Base-by-base conservation (phyloP, 30 jellyfish, hydroid and myxozoan genomes). In the Hydractinia echinata region DNA sequence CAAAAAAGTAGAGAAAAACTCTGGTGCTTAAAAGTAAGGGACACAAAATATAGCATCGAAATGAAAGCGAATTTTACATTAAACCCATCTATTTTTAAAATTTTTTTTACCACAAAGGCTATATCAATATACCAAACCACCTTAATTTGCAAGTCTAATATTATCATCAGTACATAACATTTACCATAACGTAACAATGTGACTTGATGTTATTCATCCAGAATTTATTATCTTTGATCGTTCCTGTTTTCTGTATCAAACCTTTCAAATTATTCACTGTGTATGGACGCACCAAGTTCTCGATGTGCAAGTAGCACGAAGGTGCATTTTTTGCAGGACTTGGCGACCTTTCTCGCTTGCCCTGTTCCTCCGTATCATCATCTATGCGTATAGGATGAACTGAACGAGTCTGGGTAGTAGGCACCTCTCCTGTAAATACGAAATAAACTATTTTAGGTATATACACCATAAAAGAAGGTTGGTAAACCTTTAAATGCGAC, bases 131-230 rank as follows among this genome's bases (percentile, higher is more conserved):
- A 30, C 44, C 44, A 30, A 30, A 30, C 44, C 44, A 30, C 44
- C 9, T 10, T 66, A 66, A 66, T 66, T 66, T 66, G 8, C 8
- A 7, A 19, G 9, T 8, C 76, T 0, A 7, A 52, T 52, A 66
- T 66, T 6, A 52, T 19, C 19, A 72, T 53, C 19, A 58, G 3
- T 11, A 58, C 19, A 11, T 44, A 44, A 16, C 30, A 84, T 89
- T 61, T 82, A 95, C 99, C 82, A 87, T 86, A 61, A 88, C 99
- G 79, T 83, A 95, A 55, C 99, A 95, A 61, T 72, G 95, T 50
- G 99, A 95, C 72, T 95, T 95, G 79, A 95, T 90, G 62, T 83
- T 67, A 73, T 95, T 82, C 52, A 95, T 95, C 99, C 99, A 95
- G 53, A 95, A 95, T 53, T 89, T 91, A 44, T 89, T 90, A 18